phyloP scores from a whole-genome alignment of 2,797 vertebrate species.

The Aratinga solstitialis region DNA sequence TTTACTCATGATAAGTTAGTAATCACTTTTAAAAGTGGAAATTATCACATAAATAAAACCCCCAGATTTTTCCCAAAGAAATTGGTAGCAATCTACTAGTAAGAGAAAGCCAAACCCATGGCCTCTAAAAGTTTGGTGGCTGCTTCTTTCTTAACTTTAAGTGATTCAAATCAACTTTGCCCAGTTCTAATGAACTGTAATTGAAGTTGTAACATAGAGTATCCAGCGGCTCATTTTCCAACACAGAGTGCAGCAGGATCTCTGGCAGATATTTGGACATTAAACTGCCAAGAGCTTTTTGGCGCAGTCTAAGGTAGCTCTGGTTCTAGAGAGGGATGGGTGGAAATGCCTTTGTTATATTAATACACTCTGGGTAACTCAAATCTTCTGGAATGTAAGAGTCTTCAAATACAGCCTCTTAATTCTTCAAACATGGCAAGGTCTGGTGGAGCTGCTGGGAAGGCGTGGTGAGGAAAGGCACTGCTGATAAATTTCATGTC shows the following conservation, averaged over 20 bases:
- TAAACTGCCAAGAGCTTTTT: slow-evolving; percentile 14
- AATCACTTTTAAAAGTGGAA: not conserved
- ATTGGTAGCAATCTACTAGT: not conserved
- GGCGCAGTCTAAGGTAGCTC: not conserved
- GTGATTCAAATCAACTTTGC: not conserved
- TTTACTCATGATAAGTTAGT: not conserved
- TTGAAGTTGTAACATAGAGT: not conserved
- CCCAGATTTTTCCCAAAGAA: not conserved
- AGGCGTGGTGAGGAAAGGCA: not conserved
- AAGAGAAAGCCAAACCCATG: not conserved
- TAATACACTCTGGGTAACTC: not conserved
- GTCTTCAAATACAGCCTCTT: not conserved
- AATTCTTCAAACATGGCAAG: not conserved
- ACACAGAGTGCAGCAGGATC: not conserved
- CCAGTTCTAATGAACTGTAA: slow-evolving; percentile 14
- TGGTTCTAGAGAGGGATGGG: not conserved
- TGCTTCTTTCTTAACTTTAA: not conserved
- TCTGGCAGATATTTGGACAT: not conserved
- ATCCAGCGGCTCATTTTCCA: not conserved
- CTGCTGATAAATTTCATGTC: not conserved
- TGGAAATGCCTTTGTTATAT: slow-evolving; percentile 35
- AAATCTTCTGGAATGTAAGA: not conserved
- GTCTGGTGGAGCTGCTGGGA: not conserved
- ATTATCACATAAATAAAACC: not conserved
- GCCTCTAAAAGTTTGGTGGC: not conserved